Percentiles rank a stretch among this genome's conserved stretches.
Evolutionary conservation across 2,888 invertebrate genomes (phyloP).

Genomic region (Conus canariensis): DNA sequence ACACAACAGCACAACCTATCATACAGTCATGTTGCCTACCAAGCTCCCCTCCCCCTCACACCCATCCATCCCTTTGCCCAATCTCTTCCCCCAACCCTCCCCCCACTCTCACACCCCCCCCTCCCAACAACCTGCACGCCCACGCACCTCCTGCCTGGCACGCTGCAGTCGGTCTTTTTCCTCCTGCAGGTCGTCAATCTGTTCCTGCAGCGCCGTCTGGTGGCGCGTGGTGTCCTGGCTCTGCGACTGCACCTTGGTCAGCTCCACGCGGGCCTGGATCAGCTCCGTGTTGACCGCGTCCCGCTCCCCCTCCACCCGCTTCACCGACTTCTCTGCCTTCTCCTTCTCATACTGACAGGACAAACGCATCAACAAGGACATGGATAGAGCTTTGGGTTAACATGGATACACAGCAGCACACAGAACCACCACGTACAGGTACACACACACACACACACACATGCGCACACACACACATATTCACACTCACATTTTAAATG

Average conservation of each 20-base stretch:
- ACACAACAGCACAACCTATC: background rate
- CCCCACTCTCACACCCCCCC: background rate
- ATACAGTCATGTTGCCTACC: background rate
- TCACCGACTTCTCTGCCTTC: conserved; percentile 67
- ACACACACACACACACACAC: background rate
- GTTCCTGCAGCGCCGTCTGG: conserved; percentile 56
- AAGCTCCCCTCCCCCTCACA: background rate
- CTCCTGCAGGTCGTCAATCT: conserved; percentile 60
- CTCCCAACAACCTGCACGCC: background rate
- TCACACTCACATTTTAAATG: background rate
- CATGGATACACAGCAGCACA: background rate
- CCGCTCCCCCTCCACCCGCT: conserved; percentile 66
- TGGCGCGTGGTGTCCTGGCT: conserved; percentile 50
- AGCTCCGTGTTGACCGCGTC: conserved; percentile 64
- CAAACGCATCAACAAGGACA: background rate
- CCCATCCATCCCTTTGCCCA: background rate
- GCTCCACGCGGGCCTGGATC: conserved; percentile 62
- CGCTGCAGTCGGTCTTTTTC: conserved; percentile 59
- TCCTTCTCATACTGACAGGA: conserved; percentile 69
- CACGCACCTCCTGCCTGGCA: conserved; percentile 59
- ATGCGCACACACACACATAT: background rate
- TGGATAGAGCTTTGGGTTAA: background rate
- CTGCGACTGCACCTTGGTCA: conserved; percentile 58
- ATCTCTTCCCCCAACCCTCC: background rate
- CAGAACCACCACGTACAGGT: background rate